These are phyloP conservation scores for Bombus huntii DNA, from an alignment of 1,140 invertebrate species.

Conservation along the genomic window DNA sequence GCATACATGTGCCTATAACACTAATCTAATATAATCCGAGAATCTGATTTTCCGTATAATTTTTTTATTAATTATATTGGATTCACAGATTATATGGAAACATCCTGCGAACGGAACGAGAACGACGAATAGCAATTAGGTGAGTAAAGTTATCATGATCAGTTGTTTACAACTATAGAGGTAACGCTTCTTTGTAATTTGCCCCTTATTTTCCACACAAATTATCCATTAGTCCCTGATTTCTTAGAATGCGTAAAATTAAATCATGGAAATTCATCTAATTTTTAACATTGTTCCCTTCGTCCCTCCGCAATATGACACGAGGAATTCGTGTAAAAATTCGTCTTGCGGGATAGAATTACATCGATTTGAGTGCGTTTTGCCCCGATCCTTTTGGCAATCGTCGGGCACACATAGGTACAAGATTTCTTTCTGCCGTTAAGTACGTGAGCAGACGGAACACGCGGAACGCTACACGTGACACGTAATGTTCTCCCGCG, in stretches of 20 bases:
- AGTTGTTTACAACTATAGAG: too few species aligned
- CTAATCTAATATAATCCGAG: too few species aligned
- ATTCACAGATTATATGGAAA: too few species aligned
- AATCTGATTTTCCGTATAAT: too few species aligned
- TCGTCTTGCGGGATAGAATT: slow-evolving; percentile 65
- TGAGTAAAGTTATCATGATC: too few species aligned
- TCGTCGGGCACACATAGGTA: neutral
- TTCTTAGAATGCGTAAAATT: neutral
- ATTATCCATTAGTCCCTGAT: neutral
- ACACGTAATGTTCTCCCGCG: slow-evolving; percentile 52
- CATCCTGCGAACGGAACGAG: too few species aligned
- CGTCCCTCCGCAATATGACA: neutral
- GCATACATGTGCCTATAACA: too few species aligned
- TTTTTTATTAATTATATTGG: too few species aligned
- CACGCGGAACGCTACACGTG: slow-evolving; percentile 57
- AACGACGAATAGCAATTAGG: too few species aligned
- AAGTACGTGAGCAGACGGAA: slow-evolving; percentile 45
- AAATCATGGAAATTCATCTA: neutral
- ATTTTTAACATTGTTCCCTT: neutral
- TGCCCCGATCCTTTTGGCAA: neutral
- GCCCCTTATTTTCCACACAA: too few species aligned
- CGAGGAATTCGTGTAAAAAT: slow-evolving; percentile 50
- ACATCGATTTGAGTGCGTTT: slow-evolving; percentile 52
- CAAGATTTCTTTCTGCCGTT: neutral
- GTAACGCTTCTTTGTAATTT: too few species aligned